Evolutionary conservation across 2,113 vertebrate genomes (phyloP).

Genomic region (Lepidothrix coronata): DNA sequence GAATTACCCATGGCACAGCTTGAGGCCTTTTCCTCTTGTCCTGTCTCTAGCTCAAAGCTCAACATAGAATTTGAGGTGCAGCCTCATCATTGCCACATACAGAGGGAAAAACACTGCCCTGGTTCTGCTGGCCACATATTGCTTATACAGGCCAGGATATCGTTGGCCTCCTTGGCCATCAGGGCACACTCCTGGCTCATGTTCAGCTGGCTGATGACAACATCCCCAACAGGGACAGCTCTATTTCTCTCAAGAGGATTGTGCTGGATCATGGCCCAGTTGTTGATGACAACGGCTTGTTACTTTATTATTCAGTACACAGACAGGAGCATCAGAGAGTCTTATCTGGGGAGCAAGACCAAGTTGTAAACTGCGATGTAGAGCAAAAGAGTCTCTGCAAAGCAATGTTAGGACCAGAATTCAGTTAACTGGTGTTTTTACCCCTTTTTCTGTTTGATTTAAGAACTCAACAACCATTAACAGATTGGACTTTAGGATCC

Average conservation of each 20-base stretch:
- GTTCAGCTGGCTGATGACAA: background rate
- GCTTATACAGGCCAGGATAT: background rate
- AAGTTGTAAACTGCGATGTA: background rate
- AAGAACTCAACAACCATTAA: background rate
- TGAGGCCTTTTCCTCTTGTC: background rate
- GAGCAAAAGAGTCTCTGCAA: background rate
- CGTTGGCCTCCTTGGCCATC: background rate
- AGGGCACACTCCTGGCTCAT: background rate
- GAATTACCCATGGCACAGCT: background rate
- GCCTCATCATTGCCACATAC: background rate
- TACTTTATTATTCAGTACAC: background rate
- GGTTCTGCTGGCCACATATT: background rate
- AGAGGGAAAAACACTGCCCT: background rate
- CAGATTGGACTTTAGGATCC: background rate
- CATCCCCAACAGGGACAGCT: background rate
- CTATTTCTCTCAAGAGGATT: background rate
- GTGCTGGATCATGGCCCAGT: background rate
- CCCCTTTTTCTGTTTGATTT: background rate
- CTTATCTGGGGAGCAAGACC: background rate
- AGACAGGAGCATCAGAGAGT: background rate
- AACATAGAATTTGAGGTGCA: fast-evolving
- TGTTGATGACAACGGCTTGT: background rate
- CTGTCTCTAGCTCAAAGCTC: background rate
- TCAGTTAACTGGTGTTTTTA: background rate
- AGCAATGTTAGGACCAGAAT: background rate